These are phyloP conservation scores for Ctenoplectra terminalis DNA, from an alignment of 1,140 invertebrate genomes.

Conservation along the genomic window DNA sequence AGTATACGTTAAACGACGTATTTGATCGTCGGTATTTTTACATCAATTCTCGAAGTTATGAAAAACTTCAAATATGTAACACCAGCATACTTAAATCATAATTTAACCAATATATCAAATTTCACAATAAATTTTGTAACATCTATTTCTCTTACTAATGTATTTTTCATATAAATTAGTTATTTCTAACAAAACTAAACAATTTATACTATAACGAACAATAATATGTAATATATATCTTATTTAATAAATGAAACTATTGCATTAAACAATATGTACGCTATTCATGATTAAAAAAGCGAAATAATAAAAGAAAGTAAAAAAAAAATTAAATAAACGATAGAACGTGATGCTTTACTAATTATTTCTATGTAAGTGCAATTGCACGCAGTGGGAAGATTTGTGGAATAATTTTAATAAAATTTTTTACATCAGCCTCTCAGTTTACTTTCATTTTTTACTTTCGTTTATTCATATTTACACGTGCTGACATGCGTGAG, in stretches of 20 bases:
- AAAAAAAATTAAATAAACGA: background rate
- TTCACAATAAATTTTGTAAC: background rate
- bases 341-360: background rate
- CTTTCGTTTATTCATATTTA: slow-evolving; percentile 9
- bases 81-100: background rate
- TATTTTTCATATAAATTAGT: too few species aligned
- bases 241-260: background rate
- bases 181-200: too few species aligned
- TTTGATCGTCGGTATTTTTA: slow-evolving; percentile 37
- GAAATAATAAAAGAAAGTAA: background rate
- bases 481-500: background rate
- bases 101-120: background rate
- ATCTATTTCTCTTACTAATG: too few species aligned
- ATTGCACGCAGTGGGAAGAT: too few species aligned
- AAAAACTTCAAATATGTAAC: background rate
- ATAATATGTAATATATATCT: background rate
- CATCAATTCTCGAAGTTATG: background rate
- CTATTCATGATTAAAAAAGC: background rate
- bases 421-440: background rate
- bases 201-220: background rate
- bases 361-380: background rate
- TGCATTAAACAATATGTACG: background rate
- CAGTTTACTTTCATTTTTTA: slow-evolving; percentile 5
- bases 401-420: background rate
- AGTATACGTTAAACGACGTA: background rate